Evolutionary conservation across 2,797 vertebrate genomes (phyloP), one percentile per base, ranked within the genome.

Genomic region (Heterohyrax brucei): DNA sequence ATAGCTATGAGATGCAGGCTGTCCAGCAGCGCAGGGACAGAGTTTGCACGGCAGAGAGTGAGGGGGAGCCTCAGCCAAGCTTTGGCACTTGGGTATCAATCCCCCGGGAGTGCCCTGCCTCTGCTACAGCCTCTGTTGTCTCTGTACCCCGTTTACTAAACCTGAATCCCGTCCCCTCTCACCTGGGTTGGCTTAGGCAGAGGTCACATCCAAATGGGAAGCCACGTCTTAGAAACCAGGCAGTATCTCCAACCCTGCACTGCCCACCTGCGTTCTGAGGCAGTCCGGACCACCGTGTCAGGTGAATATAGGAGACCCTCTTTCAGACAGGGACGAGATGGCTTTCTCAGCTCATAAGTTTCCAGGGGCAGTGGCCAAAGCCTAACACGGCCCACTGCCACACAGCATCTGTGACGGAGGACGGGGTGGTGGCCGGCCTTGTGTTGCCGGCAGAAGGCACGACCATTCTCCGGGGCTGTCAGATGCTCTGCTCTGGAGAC

Each of bases 341-440:
- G 1, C 59, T 7, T 28, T 28, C 78, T 79, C 62, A 1, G 12
- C 10, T 2, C 9, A 4, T 22, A 33, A 5, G 39, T 30, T 24
- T 46, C 1, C 0, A 6, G 62, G 72, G 70, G 21, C 3, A 0
- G 1, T 19, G 72, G 61, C 39, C 1, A 24, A 61, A 50, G 4
- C 30, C 1, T 0, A 1, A 1, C 62, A 26, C 16, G 0, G 0
- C 7, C 13, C 53, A 13, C 18, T 4, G 28, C 14, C 1, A 33
- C 82, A 9, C n/a, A 5, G 5, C 7, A 6, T 39, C 92, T 24
- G 9, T 26, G 46, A 30, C 56, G 70, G 68, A n/a, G 59, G 16
- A 0, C 4, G 30, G 46, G 0, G 0, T 9, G 0, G 1, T 7
- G 28, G 73, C 50, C 3, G 0, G 10, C 6, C 53, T 70, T 21